These are phyloP conservation scores for Episyrphus balteatus DNA, from an alignment of 1,140 invertebrate species.

Conservation along the genomic window DNA sequence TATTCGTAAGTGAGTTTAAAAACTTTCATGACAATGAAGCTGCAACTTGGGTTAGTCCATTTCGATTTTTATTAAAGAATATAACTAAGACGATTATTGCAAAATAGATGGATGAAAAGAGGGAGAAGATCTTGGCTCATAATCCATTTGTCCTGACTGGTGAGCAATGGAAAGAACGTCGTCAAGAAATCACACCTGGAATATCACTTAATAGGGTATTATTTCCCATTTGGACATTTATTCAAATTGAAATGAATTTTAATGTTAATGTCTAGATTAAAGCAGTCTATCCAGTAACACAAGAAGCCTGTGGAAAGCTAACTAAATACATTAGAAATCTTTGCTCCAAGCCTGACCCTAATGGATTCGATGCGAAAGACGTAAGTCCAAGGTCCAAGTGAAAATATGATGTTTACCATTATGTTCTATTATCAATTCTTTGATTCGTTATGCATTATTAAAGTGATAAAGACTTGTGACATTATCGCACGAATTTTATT, in stretches of 20 bases:
- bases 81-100: too few species aligned
- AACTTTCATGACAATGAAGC: slow-evolving; percentile 35
- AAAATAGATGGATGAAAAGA: slow-evolving; percentile 33
- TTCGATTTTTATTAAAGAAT: too few species aligned
- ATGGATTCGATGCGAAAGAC: slow-evolving; percentile 20
- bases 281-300: slow-evolving; percentile 26
- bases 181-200: slow-evolving; percentile 42
- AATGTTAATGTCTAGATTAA: slow-evolving; percentile 17
- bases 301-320: slow-evolving; percentile 21
- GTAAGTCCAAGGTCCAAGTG: too few species aligned
- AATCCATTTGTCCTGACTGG: slow-evolving; percentile 38
- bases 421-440: too few species aligned
- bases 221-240: too few species aligned
- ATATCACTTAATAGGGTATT: slow-evolving; percentile 38
- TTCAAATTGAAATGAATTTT: too few species aligned
- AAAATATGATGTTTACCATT: too few species aligned
- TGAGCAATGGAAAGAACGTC: slow-evolving; percentile 43
- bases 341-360: too few species aligned
- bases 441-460: too few species aligned
- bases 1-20: slow-evolving; percentile 41
- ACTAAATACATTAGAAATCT: slow-evolving; percentile 11
- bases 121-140: slow-evolving; percentile 35
- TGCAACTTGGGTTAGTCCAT: slow-evolving; percentile 5
- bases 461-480: too few species aligned
- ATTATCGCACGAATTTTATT: too few species aligned